phyloP scores from a whole-genome alignment of 2,113 vertebrate genomes.

The Proteles cristata region DNA sequence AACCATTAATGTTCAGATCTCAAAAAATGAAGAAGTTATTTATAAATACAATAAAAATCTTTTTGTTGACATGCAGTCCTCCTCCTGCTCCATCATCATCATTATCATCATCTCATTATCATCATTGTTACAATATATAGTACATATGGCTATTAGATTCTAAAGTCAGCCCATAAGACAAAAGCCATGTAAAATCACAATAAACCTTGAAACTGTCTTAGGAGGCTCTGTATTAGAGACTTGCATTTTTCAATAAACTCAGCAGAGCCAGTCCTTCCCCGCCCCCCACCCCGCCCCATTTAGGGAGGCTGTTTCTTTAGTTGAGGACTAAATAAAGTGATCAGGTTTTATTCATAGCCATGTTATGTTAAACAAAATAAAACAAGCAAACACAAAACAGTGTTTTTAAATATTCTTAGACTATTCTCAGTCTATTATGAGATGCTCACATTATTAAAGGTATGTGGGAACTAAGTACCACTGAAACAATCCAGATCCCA shows the following conservation, averaged over 20 bases:
- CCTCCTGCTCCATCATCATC: neutral
- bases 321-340: neutral
- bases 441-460: neutral
- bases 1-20: neutral
- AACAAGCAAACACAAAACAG: neutral
- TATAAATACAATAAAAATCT: neutral
- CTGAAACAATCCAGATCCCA: neutral
- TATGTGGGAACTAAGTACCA: neutral
- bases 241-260: neutral
- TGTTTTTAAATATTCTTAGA: neutral
- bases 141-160: neutral
- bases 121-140: neutral
- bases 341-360: neutral
- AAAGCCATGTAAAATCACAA: neutral
- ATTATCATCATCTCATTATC: neutral
- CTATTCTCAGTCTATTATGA: neutral
- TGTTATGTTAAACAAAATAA: neutral
- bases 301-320: neutral
- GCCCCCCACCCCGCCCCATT: neutral
- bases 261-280: neutral
- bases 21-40: neutral
- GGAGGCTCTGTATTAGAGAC: neutral
- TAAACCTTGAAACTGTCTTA: neutral
- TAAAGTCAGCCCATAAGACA: slow-evolving; percentile 4
- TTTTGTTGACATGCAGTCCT: neutral